Evolutionary conservation across 2,797 vertebrate genomes (phyloP), one percentile per base, ranked within the genome.

Genomic region (Alectoris magna): DNA sequence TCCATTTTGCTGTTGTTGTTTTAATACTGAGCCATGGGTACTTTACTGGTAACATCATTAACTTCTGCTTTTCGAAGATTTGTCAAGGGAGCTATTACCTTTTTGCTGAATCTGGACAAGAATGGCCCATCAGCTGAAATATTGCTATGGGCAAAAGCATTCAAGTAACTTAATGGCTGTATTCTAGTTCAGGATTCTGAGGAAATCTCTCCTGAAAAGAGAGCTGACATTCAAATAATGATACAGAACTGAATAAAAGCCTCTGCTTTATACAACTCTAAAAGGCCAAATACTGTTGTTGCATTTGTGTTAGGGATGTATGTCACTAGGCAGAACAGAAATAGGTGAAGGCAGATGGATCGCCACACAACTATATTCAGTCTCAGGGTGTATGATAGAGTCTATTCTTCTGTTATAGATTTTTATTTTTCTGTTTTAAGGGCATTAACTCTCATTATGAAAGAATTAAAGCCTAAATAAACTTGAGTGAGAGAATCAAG

Each of bases 41-140:
- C 63, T 84, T 9, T 75, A 24, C 27, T 60, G 56, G 34, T 91
- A 44, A 7, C 66, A 56, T 26, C 34, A 38, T 48, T 60, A 51
- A 64, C 56, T 92, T 93, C 43, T 78, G 41, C 58, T 91, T 89
- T 90, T 70, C 27, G 13, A 60, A 81, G 76, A 29, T 63, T 93
- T 39, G n/a, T 34, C 19, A 14, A 67, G 67, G 75, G 76, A 93
- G 36, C 73, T 67, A 6, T 53, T 66, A 60, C 56, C 23, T 84
- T 34, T 75, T 72, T 72, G 64, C 76, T 91, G 60, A 82, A 83
- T 80, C 49, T 85, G 55, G 76, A 36, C 41, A 81, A 66, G 72
- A 89, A 75, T 8, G 87, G 60, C 31, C 44, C 59, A 66, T 80
- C 46, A 77, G 67, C 73, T 76, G 48, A 88, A 72, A 24, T 71